phyloP scores from a whole-genome alignment of 2,888 invertebrate genomes.

The Quadroppia sp. region DNA sequence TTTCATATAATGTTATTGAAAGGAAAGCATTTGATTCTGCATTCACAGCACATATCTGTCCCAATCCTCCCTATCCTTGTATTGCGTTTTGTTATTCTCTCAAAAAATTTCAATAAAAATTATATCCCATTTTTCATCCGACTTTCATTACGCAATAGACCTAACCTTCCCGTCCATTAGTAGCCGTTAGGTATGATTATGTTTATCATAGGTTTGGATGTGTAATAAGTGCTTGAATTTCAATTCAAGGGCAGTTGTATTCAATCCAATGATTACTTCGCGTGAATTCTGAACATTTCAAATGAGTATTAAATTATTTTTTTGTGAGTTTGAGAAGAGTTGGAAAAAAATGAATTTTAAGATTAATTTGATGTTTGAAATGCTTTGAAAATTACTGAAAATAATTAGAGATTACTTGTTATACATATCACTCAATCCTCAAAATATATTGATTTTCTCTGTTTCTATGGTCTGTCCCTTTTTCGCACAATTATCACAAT shows the following conservation, averaged over 20 bases:
- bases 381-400: too few relatives aligned
- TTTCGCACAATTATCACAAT: background rate
- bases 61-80: too few relatives aligned
- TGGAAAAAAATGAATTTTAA: too few relatives aligned
- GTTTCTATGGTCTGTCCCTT: background rate
- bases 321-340: background rate
- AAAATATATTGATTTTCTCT: background rate
- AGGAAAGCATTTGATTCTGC: too few relatives aligned
- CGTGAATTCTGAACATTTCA: background rate
- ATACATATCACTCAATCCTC: background rate
- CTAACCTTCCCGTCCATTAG: background rate
- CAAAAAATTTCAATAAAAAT: too few relatives aligned
- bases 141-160: conserved; percentile 8
- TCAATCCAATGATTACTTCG: background rate
- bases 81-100: too few relatives aligned
- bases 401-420: background rate
- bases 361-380: too few relatives aligned
- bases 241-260: conserved; percentile 11
- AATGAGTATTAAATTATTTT: background rate
- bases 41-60: too few relatives aligned
- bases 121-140: too few relatives aligned
- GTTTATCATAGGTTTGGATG: background rate
- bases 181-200: conserved; percentile 4
- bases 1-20: too few relatives aligned
- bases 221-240: background rate